Base-by-base conservation (phyloP, 2,888 invertebrate species). In the Anorthoa munda region DNA sequence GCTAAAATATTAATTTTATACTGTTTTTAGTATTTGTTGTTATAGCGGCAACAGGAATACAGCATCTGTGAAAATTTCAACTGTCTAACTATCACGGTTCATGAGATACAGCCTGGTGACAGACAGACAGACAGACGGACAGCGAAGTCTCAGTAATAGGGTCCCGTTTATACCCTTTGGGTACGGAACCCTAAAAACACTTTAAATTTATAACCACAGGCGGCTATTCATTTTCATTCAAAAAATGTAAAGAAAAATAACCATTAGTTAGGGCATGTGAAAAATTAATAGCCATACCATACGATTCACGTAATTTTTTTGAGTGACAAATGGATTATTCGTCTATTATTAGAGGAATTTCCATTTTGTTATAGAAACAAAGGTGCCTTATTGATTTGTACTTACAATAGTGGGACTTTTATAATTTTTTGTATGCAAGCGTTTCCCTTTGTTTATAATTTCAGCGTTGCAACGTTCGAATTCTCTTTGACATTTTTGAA, bases 381-480 rank as follows among this genome's bases (percentile, higher is more conserved):
- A 63, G 61, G 50, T n/a, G 15, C 4, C 9, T 23, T 59, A 68
- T 72, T 68, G 46, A 73, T 79, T 66, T 48, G 39, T 55, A 13
- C 7, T 12, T 51, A 50, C 26, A 66, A 46, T 11, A 55, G 12
- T 45, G 18, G 17, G 4, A 9, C 3, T 67, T 60, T 75, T 72
- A 74, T 63, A 23, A n/a, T 50, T 61, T 65, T 58, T 18, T 53
- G 61, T 65, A 69, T n/a, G 60, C 66, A 23, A 46, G 23, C 12
- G 18, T 50, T 74, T 48, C 18, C 18, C 26, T 82, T 77, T 79
- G 66, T 76, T 76, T 66, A 2, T 18, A 31, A 50, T 70, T 81
- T 60, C 26, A 67, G 77, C 39, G 9, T 39, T 60, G 59, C 63
- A 59, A 39, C 17, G n/a, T 63, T 77, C 55, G 51, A 69, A 69